Evolutionary conservation across 1,140 invertebrate species (phyloP).

Genomic region (Drosophila obscura): DNA sequence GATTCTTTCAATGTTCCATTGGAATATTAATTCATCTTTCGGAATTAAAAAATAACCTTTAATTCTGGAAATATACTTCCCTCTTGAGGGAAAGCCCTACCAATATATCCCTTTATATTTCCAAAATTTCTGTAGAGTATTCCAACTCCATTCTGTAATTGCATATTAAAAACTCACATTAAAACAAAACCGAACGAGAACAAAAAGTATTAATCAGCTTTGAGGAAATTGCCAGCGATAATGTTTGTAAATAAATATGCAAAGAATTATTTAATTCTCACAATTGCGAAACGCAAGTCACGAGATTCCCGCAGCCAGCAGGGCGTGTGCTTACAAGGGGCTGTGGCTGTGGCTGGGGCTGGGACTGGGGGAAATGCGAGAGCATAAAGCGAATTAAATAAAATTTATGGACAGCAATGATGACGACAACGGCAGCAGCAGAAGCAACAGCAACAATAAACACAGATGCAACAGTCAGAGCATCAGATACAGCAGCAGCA

Average conservation of each 20-base stretch:
- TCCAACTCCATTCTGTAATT: not conserved
- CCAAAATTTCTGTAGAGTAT: constrained; percentile 5
- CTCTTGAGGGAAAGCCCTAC: too few species aligned
- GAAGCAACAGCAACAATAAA: constrained; percentile 1
- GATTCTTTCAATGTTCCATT: too few species aligned
- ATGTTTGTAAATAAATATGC: constrained; percentile 77
- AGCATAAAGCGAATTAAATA: constrained; percentile 61
- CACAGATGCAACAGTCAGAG: constrained; percentile 27
- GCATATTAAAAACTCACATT: constrained; percentile 39
- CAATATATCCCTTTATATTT: too few species aligned
- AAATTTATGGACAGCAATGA: constrained; percentile 66
- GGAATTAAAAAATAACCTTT: too few species aligned
- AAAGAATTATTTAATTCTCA: constrained; percentile 81
- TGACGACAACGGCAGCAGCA: constrained; percentile 35
- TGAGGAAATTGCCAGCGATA: constrained; percentile 66
- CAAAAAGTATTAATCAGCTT: constrained; percentile 60
- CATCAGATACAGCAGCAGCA: constrained; percentile 30
- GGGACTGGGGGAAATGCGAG: not conserved
- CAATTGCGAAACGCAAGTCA: constrained; percentile 74
- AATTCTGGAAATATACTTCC: too few species aligned
- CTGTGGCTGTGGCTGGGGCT: not conserved
- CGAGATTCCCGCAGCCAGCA: constrained; percentile 63
- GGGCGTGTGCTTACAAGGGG: constrained; percentile 59
- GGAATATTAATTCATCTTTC: too few species aligned
- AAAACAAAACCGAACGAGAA: constrained; percentile 27